Evolutionary conservation across 2,797 vertebrate species (phyloP).

Genomic region (Galaxias olidus): DNA sequence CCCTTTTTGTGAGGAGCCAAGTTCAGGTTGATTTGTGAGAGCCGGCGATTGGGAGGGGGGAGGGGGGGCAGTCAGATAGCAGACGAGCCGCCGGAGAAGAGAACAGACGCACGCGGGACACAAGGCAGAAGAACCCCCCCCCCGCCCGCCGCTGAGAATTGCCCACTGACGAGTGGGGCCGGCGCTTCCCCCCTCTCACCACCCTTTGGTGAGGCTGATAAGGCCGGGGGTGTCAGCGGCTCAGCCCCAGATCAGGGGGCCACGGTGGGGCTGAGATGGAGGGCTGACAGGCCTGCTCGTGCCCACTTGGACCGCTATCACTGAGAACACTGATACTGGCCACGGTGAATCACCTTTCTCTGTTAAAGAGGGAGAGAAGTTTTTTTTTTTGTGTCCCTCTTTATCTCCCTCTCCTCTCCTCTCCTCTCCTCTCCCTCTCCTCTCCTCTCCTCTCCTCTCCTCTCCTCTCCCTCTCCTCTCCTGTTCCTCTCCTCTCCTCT

Average conservation of each 20-base stretch:
- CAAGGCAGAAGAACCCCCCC: conserved; percentile 49
- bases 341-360: conserved; percentile 24
- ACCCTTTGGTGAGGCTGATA: conserved; percentile 46
- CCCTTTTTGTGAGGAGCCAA: neutral
- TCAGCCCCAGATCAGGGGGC: conserved; percentile 27
- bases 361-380: neutral
- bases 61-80: neutral
- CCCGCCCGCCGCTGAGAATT: conserved; percentile 32
- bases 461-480: neutral
- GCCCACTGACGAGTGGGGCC: conserved; percentile 53
- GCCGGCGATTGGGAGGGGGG: no score
- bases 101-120: conserved; percentile 33
- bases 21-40: neutral
- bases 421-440: no score
- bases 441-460: neutral
- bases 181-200: conserved; percentile 58
- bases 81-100: neutral
- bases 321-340: conserved; percentile 46
- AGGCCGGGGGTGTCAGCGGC: conserved; percentile 39
- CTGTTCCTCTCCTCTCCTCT: conserved; percentile 9
- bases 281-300: conserved; percentile 41
- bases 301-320: conserved; percentile 53
- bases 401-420: no score
- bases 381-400: no score
- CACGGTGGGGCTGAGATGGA: conserved; percentile 25